Percentiles rank a stretch among this genome's conserved stretches.
These are phyloP conservation scores for Carcharodon carcharias DNA, from an alignment of 2,797 vertebrate genomes.

Conservation along the genomic window DNA sequence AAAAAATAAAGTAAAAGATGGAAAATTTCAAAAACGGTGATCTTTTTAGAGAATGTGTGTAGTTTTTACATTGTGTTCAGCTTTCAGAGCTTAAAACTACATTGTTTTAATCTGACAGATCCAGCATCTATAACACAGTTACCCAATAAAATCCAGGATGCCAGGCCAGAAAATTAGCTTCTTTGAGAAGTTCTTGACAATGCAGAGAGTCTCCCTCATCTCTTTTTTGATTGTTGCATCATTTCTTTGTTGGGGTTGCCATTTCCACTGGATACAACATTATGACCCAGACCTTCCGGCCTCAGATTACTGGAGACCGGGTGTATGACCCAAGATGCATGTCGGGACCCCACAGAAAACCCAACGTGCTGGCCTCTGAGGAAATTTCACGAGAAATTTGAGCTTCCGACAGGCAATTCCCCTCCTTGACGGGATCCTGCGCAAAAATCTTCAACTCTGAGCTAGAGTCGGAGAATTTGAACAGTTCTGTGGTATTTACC, in stretches of 20 bases:
- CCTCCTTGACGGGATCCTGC: too few species aligned
- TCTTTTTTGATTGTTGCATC: neutral
- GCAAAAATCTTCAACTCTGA: too few species aligned
- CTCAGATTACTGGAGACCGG: too few species aligned
- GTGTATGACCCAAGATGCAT: too few species aligned
- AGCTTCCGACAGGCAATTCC: too few species aligned
- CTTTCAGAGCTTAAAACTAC: neutral
- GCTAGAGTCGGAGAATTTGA: too few species aligned
- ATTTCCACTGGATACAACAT: neutral
- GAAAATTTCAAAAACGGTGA: neutral
- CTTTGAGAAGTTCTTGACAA: neutral
- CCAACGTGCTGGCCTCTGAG: too few species aligned
- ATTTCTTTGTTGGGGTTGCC: neutral
- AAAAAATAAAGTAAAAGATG: neutral
- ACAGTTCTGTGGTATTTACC: too few species aligned
- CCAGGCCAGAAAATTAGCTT: neutral
- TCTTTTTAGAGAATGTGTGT: neutral
- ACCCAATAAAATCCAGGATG: neutral
- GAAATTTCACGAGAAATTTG: too few species aligned
- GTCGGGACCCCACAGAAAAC: too few species aligned
- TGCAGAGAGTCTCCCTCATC: neutral
- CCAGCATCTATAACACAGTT: neutral
- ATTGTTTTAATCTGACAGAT: neutral
- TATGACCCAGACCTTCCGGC: neutral
- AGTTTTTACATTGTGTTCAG: neutral